Evolutionary conservation across 2,888 invertebrate species (phyloP).

Genomic region (Eurytoma adleriae): DNA sequence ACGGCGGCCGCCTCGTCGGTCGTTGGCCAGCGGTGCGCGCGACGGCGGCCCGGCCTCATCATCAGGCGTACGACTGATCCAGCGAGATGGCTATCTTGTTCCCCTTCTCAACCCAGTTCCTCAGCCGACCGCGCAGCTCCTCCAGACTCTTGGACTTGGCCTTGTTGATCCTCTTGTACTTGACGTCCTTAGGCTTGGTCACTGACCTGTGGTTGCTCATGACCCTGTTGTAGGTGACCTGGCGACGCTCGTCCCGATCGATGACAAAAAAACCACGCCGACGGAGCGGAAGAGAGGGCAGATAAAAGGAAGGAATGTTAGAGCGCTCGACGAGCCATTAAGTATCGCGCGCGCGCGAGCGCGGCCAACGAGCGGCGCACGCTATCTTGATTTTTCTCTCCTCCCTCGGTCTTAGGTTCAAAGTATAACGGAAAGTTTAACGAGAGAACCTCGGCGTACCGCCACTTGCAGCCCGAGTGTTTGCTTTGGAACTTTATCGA

Average conservation of each 20-base stretch:
- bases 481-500: too few relatives aligned
- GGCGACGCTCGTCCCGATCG: constrained; percentile 30
- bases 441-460: not conserved
- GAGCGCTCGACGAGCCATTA: constrained; percentile 6
- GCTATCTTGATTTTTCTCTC: too few relatives aligned
- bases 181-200: constrained; percentile 93
- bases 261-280: too few relatives aligned
- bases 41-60: constrained; percentile 12
- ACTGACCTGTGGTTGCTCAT: constrained; percentile 94
- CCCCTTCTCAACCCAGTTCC: constrained; percentile 91
- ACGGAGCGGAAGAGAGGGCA: constrained; percentile 5
- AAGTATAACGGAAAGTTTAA: constrained; percentile 16
- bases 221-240: constrained; percentile 88
- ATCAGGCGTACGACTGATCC: constrained; percentile 78
- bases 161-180: constrained; percentile 93
- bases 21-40: constrained; percentile 21
- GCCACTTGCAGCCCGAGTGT: too few relatives aligned
- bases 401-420: not conserved
- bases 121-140: constrained; percentile 87
- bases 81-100: constrained; percentile 82
- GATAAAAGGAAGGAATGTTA: constrained; percentile 6
- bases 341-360: not conserved
- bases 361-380: too few relatives aligned
- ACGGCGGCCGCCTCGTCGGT: not conserved
- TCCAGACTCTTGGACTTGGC: constrained; percentile 93